These are phyloP conservation scores for Myxocyprinus asiaticus DNA, from an alignment of 2,113 vertebrate species.

Conservation along the genomic window DNA sequence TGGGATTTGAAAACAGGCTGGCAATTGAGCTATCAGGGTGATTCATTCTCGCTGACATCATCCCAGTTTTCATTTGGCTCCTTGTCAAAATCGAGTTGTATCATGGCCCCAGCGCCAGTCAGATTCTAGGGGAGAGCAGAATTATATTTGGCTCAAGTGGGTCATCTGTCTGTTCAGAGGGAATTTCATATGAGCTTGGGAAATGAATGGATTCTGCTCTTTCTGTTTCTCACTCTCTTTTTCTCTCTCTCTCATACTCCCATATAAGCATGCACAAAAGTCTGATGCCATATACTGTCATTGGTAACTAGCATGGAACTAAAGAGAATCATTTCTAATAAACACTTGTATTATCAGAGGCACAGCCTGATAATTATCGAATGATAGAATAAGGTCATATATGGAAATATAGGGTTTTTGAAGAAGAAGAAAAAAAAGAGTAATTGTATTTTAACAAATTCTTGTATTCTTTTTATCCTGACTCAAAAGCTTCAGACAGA, in stretches of 20 bases:
- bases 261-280: not conserved
- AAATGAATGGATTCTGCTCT: constrained; percentile 33
- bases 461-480: too few relatives aligned
- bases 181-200: constrained; percentile 45
- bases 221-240: not conserved
- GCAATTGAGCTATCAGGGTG: constrained; percentile 35
- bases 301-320: not conserved
- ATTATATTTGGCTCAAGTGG: constrained; percentile 39
- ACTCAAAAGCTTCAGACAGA: too few relatives aligned
- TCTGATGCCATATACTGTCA: not conserved
- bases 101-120: constrained; percentile 34
- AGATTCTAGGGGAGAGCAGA: constrained; percentile 15
- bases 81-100: constrained; percentile 51
- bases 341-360: too few relatives aligned
- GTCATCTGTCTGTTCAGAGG: constrained; percentile 43
- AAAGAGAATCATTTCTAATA: not conserved
- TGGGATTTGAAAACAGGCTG: constrained; percentile 33
- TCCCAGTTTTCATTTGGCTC: constrained; percentile 49
- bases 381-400: too few relatives aligned
- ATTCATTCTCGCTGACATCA: constrained; percentile 39
- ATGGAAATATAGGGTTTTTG: too few relatives aligned
- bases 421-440: too few relatives aligned
- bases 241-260: not conserved
- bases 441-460: too few relatives aligned
- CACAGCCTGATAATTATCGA: too few relatives aligned